phyloP scores from a whole-genome alignment of 2,888 invertebrate genomes.

The Hirtodrosophila duncani region DNA sequence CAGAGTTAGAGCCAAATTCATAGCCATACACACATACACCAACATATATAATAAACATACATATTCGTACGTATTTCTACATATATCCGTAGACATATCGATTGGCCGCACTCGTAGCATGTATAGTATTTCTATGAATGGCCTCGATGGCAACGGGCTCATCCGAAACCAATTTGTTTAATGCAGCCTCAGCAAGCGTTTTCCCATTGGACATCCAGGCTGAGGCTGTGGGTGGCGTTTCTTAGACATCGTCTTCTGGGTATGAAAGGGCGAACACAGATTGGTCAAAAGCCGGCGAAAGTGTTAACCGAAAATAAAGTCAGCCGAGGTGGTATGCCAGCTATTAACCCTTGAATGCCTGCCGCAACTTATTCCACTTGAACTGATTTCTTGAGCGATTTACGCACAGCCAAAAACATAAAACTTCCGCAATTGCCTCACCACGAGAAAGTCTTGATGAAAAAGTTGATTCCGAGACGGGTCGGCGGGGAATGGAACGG shows the following conservation, averaged over 20 bases:
- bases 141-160: slow-evolving; percentile 37
- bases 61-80: slow-evolving; percentile 13
- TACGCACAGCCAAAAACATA: slow-evolving; percentile 70
- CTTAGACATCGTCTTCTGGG: too few species aligned
- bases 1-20: too few species aligned
- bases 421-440: slow-evolving; percentile 65
- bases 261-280: too few species aligned
- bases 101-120: slow-evolving; percentile 41
- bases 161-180: slow-evolving; percentile 71
- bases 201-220: slow-evolving; percentile 4
- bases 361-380: slow-evolving; percentile 72
- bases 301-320: slow-evolving; percentile 59
- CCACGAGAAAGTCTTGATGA: slow-evolving; percentile 4
- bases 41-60: slow-evolving; percentile 4
- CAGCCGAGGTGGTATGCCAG: slow-evolving; percentile 20
- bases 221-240: slow-evolving; percentile 8
- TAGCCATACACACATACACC: slow-evolving; percentile 6
- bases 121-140: slow-evolving; percentile 61
- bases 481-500: too few species aligned
- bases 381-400: slow-evolving; percentile 71
- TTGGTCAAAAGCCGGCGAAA: slow-evolving; percentile 22
- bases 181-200: slow-evolving; percentile 24
- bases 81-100: slow-evolving; percentile 37
- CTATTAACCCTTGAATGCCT: slow-evolving; percentile 31
- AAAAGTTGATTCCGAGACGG: slow-evolving; percentile 13